phyloP scores from a whole-genome alignment of 2,797 vertebrate genomes.

The Heteromormyrus szaboi region DNA sequence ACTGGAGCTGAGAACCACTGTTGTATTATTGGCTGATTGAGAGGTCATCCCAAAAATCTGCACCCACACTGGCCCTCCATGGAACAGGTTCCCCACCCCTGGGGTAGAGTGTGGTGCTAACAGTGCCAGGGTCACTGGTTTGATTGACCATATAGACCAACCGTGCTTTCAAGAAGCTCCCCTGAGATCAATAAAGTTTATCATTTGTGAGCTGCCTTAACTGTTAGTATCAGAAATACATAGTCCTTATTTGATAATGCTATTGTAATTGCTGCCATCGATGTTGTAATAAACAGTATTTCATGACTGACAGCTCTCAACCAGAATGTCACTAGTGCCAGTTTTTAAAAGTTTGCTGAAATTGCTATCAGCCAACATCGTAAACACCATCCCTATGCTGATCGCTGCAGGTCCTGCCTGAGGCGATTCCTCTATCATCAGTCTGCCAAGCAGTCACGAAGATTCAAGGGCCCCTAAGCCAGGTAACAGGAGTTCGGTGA shows the following conservation, averaged over 20 bases:
- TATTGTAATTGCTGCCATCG: background rate
- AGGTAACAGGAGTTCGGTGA: background rate
- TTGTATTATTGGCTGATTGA: background rate
- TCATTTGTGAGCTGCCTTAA: background rate
- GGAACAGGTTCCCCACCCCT: background rate
- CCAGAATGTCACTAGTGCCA: background rate
- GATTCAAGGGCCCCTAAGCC: background rate
- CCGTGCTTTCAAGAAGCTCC: background rate
- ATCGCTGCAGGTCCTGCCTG: background rate
- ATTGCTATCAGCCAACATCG: background rate
- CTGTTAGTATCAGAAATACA: background rate
- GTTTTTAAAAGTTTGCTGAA: background rate
- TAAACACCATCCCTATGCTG: background rate
- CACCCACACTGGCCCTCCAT: background rate
- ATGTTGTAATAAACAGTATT: background rate
- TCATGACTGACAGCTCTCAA: background rate
- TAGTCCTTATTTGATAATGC: background rate
- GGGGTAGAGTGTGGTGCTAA: background rate
- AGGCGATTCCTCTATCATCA: background rate
- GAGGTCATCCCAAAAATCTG: background rate
- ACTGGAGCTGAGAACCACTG: background rate
- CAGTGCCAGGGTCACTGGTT: background rate
- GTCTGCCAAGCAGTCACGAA: background rate
- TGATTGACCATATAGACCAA: background rate
- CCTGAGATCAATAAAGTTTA: background rate